These are phyloP conservation scores for Lamellibrachia columna DNA, from an alignment of 2,888 invertebrate genomes.

Conservation along the genomic window DNA sequence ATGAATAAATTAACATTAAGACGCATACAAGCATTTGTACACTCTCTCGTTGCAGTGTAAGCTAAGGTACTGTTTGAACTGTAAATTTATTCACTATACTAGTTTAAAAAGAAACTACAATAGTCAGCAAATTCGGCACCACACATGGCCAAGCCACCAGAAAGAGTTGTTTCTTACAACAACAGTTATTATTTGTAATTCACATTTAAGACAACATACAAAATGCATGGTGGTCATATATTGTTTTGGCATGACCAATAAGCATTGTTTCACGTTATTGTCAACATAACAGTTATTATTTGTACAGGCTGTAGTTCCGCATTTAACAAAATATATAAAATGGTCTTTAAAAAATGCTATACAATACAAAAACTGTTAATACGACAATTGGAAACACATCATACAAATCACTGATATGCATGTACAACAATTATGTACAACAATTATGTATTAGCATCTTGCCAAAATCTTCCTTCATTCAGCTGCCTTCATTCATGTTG, in stretches of 20 bases:
- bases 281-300: background rate
- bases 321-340: background rate
- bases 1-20: background rate
- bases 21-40: background rate
- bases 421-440: background rate
- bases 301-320: background rate
- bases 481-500: background rate
- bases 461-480: background rate
- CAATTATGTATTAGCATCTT: background rate
- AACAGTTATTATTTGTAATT: background rate
- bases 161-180: background rate
- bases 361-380: background rate
- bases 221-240: too few relatives aligned
- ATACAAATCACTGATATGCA: too few relatives aligned
- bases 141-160: background rate
- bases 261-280: background rate
- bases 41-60: background rate
- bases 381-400: background rate
- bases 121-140: background rate
- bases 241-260: too few relatives aligned
- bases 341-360: background rate
- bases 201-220: background rate
- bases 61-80: background rate
- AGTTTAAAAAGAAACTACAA: background rate
- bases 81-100: background rate